A percentile compares a stretch with the other conserved stretches of the same genome.
phyloP scores from a whole-genome alignment of 2,797 vertebrate species.

The Epinephelus awoara region DNA sequence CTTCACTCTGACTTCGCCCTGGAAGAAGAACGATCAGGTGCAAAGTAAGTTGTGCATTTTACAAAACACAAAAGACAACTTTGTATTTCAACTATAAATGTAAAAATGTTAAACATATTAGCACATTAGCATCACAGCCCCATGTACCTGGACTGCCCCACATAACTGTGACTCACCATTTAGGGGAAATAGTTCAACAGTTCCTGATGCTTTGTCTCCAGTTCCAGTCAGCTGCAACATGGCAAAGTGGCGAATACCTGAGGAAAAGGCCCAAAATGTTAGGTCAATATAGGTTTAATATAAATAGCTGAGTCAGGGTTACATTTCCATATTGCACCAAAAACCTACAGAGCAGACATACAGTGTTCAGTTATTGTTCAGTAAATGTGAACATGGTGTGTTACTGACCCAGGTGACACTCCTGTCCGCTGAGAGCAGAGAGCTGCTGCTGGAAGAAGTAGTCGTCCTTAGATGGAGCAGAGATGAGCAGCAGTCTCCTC shows the following conservation, averaged over 20 bases:
- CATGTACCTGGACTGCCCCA: background rate
- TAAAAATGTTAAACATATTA: background rate
- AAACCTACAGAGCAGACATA: slow-evolving; percentile 1
- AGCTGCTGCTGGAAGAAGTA: slow-evolving; percentile 88
- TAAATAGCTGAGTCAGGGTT: too few species aligned
- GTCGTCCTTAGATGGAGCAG: slow-evolving; percentile 84
- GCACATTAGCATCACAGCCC: background rate
- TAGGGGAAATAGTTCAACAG: slow-evolving; percentile 85
- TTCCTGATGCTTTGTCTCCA: slow-evolving; percentile 80
- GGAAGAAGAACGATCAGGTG: slow-evolving; percentile 4
- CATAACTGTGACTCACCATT: slow-evolving; percentile 78
- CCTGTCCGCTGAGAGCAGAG: slow-evolving; percentile 81
- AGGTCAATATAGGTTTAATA: too few species aligned
- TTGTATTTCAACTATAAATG: background rate
- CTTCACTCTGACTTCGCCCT: slow-evolving; percentile 85
- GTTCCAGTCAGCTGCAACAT: slow-evolving; percentile 83
- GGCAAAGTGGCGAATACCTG: slow-evolving; percentile 89
- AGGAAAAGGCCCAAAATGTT: slow-evolving; percentile 2
- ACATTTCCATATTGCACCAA: slow-evolving; percentile 9
- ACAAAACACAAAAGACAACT: background rate
- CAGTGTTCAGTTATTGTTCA: background rate
- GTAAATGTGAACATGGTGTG: background rate
- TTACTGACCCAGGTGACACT: slow-evolving; percentile 84
- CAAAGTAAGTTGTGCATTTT: background rate
- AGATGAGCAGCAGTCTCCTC: slow-evolving; percentile 86